Evolutionary conservation across 2,888 invertebrate genomes (phyloP).

Genomic region (Drepana falcataria): DNA sequence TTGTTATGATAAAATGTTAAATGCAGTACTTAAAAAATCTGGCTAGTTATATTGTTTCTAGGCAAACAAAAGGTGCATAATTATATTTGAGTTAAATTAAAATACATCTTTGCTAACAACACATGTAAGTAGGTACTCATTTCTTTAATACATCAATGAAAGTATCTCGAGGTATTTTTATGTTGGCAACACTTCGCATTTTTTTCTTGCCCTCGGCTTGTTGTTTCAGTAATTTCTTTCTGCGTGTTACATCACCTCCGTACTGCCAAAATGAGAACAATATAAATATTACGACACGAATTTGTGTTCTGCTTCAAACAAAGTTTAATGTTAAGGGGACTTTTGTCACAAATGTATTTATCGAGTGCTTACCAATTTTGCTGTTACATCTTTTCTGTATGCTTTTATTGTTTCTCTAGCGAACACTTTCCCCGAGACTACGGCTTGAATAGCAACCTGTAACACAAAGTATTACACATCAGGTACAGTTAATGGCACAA

Average conservation of each 20-base stretch:
- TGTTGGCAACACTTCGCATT: constrained; percentile 94
- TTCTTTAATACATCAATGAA: constrained; percentile 94
- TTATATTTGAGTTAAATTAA: no score
- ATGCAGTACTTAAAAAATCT: no score
- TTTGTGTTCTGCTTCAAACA: no score
- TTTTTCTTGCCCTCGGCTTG: constrained; percentile 97
- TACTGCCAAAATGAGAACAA: constrained; percentile 78
- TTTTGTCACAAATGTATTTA: background rate
- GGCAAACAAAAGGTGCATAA: no score
- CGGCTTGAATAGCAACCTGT: constrained; percentile 91
- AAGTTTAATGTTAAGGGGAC: no score
- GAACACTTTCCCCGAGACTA: constrained; percentile 86
- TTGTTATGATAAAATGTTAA: no score
- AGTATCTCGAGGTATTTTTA: constrained; percentile 94
- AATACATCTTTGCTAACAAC: no score
- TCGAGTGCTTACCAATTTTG: constrained; percentile 86
- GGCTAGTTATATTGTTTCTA: no score
- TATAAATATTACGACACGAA: background rate
- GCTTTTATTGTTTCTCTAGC: constrained; percentile 93
- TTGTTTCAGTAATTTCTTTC: constrained; percentile 91
- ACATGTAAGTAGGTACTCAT: constrained; percentile 41
- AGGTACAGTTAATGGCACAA: no score
- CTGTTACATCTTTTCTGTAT: constrained; percentile 94
- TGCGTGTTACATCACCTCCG: constrained; percentile 94
- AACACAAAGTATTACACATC: background rate